phyloP scores from a whole-genome alignment of 1,140 invertebrate genomes.

The Hycleus phaleratus region DNA sequence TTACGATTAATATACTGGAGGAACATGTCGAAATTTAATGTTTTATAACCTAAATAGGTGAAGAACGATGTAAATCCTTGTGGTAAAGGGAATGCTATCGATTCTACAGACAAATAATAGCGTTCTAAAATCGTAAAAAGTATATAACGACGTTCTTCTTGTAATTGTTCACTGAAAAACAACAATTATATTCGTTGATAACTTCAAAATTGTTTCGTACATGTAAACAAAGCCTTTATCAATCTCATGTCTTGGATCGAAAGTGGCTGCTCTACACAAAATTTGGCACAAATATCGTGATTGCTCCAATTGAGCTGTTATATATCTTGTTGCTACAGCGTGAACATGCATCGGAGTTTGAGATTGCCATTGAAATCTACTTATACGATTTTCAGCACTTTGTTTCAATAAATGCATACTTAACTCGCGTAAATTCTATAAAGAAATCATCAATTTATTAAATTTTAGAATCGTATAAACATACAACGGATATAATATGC shows the following conservation, averaged over 20 bases:
- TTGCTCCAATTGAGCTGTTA: conserved; percentile 68
- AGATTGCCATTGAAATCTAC: conserved; percentile 39
- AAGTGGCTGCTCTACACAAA: conserved; percentile 57
- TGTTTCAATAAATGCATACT: conserved; percentile 74
- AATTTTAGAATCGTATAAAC: conserved; percentile 17
- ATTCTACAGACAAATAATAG: conserved; percentile 67
- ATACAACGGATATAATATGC: conserved; percentile 73
- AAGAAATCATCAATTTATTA: conserved; percentile 3
- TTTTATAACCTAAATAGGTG: conserved; percentile 72
- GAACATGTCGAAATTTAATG: conserved; percentile 66
- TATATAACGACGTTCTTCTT: conserved; percentile 55
- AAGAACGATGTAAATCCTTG: conserved; percentile 82
- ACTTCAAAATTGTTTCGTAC: conserved; percentile 44
- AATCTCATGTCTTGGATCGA: conserved; percentile 56
- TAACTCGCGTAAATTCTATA: conserved; percentile 68
- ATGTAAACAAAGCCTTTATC: conserved; percentile 70
- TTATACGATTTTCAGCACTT: conserved; percentile 44
- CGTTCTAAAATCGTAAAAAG: conserved; percentile 67
- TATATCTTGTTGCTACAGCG: conserved; percentile 70
- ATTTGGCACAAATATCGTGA: conserved; percentile 68
- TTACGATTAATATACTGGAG: conserved; percentile 70
- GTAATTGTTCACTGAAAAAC: conserved; percentile 60
- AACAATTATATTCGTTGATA: conserved; percentile 3
- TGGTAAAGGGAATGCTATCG: conserved; percentile 72
- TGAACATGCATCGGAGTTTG: conserved; percentile 68